A percentile compares a stretch with the other conserved stretches of the same genome.
phyloP scores from a whole-genome alignment of 2,888 invertebrate species.

The Orthosia gracilis region DNA sequence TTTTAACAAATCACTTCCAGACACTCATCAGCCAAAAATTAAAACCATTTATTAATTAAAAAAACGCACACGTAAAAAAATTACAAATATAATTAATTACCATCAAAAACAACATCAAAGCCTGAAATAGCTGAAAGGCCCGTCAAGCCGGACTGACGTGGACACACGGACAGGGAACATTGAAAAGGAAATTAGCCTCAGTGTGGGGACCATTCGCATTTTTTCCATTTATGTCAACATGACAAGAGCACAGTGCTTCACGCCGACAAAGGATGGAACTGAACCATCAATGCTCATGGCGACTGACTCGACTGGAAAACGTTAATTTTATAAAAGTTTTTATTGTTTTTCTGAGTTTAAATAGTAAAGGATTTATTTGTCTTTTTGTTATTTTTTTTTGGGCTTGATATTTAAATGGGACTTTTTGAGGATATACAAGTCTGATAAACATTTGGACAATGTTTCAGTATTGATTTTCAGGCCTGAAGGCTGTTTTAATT shows the following conservation, averaged over 20 bases:
- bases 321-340: constrained; percentile 61
- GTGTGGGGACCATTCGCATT: constrained; percentile 75
- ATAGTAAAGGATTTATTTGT: constrained; percentile 6
- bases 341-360: constrained; percentile 36
- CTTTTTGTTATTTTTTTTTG: neutral
- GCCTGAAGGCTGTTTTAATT: too few species aligned
- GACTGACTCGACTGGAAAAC: constrained; percentile 48
- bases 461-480: too few species aligned
- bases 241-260: constrained; percentile 69
- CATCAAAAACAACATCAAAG: constrained; percentile 66
- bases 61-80: constrained; percentile 43
- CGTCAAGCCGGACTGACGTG: constrained; percentile 66
- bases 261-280: constrained; percentile 68
- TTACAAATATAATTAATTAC: constrained; percentile 58
- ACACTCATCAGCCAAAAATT: constrained; percentile 19
- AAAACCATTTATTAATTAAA: constrained; percentile 44
- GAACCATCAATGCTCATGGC: constrained; percentile 59
- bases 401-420: neutral
- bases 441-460: too few species aligned
- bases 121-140: constrained; percentile 61
- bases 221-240: constrained; percentile 82
- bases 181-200: constrained; percentile 82
- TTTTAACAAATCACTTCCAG: constrained; percentile 5
- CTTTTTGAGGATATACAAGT: neutral
- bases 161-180: constrained; percentile 65